These are phyloP conservation scores for Adelognathus sp. DNA, from an alignment of 2,888 invertebrate species.

Conservation along the genomic window DNA sequence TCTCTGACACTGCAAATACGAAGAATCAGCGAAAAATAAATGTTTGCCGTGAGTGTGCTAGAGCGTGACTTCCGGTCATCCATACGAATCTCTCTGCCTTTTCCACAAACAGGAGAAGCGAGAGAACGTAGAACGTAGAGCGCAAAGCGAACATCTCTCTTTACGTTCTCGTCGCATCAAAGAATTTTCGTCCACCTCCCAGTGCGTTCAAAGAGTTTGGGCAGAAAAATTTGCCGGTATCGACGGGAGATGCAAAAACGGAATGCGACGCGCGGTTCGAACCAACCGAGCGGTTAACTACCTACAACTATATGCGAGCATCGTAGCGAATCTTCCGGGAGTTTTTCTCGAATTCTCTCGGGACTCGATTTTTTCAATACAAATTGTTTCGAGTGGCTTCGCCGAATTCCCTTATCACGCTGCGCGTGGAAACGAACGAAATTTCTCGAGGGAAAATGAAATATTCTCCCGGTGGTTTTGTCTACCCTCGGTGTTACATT, in stretches of 20 bases:
- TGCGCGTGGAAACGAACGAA: neutral
- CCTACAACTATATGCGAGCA: neutral
- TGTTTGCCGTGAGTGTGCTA: neutral
- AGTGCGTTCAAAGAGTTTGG: neutral
- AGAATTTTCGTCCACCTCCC: neutral
- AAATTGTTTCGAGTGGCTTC: constrained; percentile 24
- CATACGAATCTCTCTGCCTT: neutral
- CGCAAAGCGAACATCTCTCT: neutral
- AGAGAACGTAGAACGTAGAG: no score
- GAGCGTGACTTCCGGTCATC: neutral
- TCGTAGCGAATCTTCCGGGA: no score
- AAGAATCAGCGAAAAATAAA: neutral
- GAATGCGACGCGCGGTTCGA: neutral
- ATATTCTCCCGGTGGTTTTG: constrained; percentile 9
- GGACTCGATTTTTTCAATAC: neutral
- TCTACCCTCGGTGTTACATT: neutral
- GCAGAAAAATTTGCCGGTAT: constrained; percentile 22
- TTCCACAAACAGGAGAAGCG: neutral
- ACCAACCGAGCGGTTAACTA: neutral
- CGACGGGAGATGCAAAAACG: neutral
- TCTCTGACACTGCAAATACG: neutral
- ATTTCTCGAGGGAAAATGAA: constrained; percentile 13
- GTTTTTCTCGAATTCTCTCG: constrained; percentile 10
- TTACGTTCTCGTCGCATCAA: constrained; percentile 14
- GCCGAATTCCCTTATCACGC: no score